These are phyloP conservation scores for Hippoglossus stenolepis DNA, from an alignment of 2,113 vertebrate genomes.

Conservation along the genomic window DNA sequence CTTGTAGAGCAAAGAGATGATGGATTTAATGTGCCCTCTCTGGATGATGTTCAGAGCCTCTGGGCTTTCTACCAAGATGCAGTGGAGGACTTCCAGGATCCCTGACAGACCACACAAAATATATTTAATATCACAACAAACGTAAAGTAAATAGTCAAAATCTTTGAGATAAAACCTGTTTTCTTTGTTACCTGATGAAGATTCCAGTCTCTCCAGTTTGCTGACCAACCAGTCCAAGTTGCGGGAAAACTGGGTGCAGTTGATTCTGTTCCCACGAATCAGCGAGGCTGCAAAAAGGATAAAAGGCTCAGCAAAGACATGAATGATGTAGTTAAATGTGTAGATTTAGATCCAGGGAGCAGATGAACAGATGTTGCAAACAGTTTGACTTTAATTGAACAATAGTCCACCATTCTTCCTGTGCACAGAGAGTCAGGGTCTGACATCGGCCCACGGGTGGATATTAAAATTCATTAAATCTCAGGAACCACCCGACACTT, in stretches of 20 bases:
- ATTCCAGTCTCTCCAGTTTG: constrained; percentile 96
- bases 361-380: neutral
- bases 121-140: neutral
- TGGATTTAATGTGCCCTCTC: constrained; percentile 93
- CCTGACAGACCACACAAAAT: constrained; percentile 78
- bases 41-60: constrained; percentile 96
- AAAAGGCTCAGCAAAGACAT: neutral
- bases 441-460: neutral
- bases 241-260: constrained; percentile 95
- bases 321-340: neutral
- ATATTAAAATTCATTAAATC: constrained; percentile 30
- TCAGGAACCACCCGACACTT: neutral
- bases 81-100: constrained; percentile 95
- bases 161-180: too few relatives aligned
- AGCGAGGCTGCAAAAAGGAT: constrained; percentile 86
- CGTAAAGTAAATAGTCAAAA: too few relatives aligned
- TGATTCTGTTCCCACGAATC: constrained; percentile 95
- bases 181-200: constrained; percentile 91
- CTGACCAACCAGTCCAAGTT: constrained; percentile 97
- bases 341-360: neutral
- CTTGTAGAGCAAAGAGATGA: constrained; percentile 96
- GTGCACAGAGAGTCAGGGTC: neutral
- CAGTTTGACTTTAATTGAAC: neutral
- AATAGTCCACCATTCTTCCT: neutral
- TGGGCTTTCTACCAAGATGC: constrained; percentile 94